phyloP scores from a whole-genome alignment of 2,113 vertebrate genomes.

The Cichladusa arquata region DNA sequence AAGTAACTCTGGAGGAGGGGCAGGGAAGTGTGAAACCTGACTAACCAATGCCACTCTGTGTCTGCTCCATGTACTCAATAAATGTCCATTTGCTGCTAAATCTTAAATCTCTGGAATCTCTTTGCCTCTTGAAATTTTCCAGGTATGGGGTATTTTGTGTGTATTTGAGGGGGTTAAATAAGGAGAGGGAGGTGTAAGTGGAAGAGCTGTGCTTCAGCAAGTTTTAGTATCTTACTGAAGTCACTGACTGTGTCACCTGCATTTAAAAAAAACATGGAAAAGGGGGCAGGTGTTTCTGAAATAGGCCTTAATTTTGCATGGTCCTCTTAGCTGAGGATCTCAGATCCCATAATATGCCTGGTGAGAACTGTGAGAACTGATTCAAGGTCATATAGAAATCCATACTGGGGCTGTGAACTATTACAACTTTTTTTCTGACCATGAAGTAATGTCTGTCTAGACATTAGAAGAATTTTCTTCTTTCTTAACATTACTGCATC shows the following conservation, averaged over 20 bases:
- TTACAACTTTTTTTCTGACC: background rate
- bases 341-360: background rate
- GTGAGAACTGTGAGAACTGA: background rate
- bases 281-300: background rate
- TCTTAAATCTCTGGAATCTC: background rate
- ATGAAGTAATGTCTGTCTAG: background rate
- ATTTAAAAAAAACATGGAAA: background rate
- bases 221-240: background rate
- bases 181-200: background rate
- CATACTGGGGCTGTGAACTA: background rate
- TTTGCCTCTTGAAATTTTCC: background rate
- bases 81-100: background rate
- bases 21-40: background rate
- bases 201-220: background rate
- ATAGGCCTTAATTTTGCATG: background rate
- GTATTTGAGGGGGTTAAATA: background rate
- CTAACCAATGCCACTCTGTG: background rate
- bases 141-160: background rate
- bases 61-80: background rate
- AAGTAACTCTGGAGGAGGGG: conserved; percentile 18
- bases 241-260: background rate
- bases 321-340: background rate
- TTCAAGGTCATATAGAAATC: background rate
- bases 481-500: background rate
- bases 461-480: background rate